Evolutionary conservation across 2,888 invertebrate genomes (phyloP), one percentile per base, ranked within the genome.

Genomic region (Amitus sp.): DNA sequence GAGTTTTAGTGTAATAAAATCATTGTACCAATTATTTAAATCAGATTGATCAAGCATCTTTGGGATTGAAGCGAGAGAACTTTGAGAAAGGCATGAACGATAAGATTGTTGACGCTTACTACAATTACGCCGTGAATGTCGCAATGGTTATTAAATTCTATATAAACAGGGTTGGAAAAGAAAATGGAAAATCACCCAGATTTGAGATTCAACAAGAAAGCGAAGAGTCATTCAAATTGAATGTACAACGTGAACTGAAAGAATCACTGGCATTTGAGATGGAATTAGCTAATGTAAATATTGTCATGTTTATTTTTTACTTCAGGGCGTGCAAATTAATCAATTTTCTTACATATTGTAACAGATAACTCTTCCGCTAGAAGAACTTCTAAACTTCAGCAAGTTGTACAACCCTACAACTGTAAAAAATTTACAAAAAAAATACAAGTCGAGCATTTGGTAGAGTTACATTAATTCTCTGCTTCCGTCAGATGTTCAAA

Each of bases 321-420:
- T n/a, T n/a, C n/a, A n/a, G n/a, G n/a, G n/a, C n/a, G n/a, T n/a
- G n/a, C 12, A 13, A 37, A 13, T 37, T 3, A 37, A 23, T 23
- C 23, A 23, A 5, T 23, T 7, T 23, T 5, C 23, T 7, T 1
- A n/a, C n/a, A n/a, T n/a, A n/a, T 6, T 17, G 6, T 15, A 9
- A 27, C 34, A 79, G 77, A 75, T 77, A 28, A 76, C 80, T 1
- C 50, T 77, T 30, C 94, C 95, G 2, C 88, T 91, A 71, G 96
- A 96, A 79, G 92, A 96, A 82, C 88, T 96, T 40, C 88, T 96
- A 66, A 58, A 97, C 79, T 94, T 94, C 5, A 91, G 93, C 3
- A 90, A 90, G 67, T 85, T 96, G n/a, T 96, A 96, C 84, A 96
- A 97, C 74, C 92, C 95, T 4, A 94, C 94, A 89, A 92, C 91